Evolutionary conservation across 2,797 vertebrate genomes (phyloP).

Genomic region (Hyperoplus lanceolatus): DNA sequence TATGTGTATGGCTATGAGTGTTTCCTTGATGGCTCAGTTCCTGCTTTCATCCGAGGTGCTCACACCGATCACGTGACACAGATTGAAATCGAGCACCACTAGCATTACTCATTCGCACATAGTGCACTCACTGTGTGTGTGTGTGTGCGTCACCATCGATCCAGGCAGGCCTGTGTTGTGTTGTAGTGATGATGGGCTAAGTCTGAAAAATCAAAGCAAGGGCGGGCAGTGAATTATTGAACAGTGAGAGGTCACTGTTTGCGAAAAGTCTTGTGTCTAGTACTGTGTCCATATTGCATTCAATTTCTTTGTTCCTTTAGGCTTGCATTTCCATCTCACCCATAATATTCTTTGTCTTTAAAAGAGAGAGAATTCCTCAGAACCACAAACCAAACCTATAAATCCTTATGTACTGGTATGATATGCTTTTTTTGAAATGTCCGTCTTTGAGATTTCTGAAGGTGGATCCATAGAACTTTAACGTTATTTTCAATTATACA

Average conservation of each 20-base stretch:
- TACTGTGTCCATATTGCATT: not conserved
- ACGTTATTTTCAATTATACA: not conserved
- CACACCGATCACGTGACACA: constrained; percentile 64
- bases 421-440: not conserved
- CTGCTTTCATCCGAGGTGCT: constrained; percentile 54
- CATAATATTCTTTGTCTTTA: not conserved
- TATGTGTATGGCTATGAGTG: constrained; percentile 22
- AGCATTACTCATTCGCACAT: constrained; percentile 23
- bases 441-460: not conserved
- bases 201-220: constrained; percentile 20
- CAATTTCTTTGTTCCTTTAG: not conserved
- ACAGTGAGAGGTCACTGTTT: not conserved
- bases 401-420: not conserved
- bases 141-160: constrained; percentile 2
- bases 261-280: not conserved
- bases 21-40: constrained; percentile 52
- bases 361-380: not conserved
- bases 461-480: not conserved
- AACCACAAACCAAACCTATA: not conserved
- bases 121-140: constrained; percentile 8
- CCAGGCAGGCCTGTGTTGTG: constrained; percentile 24
- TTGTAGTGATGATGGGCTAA: constrained; percentile 15
- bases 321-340: not conserved
- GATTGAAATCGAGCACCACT: constrained; percentile 38
- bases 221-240: constrained; percentile 33